A percentile compares a stretch with the other conserved stretches of the same genome.
Evolutionary conservation across 2,888 invertebrate genomes (phyloP).

Genomic region (Tiphia femorata): DNA sequence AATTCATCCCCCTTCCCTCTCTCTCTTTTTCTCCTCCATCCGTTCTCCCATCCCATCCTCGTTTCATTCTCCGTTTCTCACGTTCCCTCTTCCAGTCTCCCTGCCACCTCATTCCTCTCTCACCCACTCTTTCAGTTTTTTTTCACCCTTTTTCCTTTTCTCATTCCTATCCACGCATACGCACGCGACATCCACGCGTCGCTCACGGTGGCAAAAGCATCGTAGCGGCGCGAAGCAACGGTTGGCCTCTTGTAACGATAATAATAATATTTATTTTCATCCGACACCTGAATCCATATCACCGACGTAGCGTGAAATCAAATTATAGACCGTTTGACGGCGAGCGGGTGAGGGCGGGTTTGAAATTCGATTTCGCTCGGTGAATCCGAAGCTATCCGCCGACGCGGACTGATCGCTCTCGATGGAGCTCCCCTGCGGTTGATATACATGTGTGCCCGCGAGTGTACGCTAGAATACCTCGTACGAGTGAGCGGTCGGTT

Average conservation of each 20-base stretch:
- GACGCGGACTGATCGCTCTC: neutral
- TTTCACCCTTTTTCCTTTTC: too few species aligned
- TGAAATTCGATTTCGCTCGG: conserved; percentile 2
- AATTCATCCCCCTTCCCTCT: too few species aligned
- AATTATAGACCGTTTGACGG: conserved; percentile 8
- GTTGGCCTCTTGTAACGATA: neutral
- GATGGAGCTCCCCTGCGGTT: neutral
- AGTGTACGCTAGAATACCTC: neutral
- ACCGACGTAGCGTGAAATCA: neutral
- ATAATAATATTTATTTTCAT: conserved; percentile 6
- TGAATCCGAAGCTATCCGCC: neutral
- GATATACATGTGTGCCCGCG: neutral
- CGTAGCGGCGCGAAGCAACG: neutral
- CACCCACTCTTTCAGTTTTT: too few species aligned
- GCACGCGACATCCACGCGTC: too few species aligned
- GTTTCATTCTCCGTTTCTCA: too few species aligned
- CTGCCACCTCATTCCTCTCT: too few species aligned
- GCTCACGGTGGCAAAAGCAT: too few species aligned
- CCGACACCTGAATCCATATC: neutral
- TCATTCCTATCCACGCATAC: too few species aligned
- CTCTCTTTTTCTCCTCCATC: neutral
- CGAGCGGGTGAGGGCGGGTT: neutral
- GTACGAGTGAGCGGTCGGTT: neutral
- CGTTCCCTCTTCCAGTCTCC: too few species aligned
- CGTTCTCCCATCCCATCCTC: neutral